Evolutionary conservation across 2,113 vertebrate genomes (phyloP).

Genomic region (Serilophus lunatus): DNA sequence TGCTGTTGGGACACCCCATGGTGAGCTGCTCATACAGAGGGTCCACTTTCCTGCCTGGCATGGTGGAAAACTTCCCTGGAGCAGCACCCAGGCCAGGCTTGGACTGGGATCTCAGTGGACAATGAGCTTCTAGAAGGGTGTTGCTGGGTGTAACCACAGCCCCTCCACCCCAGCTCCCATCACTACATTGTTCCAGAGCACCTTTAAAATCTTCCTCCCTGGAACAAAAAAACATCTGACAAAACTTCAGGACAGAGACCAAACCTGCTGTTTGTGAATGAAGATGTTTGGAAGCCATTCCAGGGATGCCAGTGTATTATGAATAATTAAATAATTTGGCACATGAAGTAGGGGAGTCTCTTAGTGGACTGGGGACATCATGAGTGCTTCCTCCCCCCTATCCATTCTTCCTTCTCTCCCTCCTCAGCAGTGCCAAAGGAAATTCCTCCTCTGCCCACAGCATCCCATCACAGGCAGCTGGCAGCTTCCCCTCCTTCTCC

Average conservation of each 20-base stretch:
- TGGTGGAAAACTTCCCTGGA: neutral
- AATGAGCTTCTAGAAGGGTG: neutral
- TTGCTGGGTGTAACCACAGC: neutral
- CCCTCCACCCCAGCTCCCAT: neutral
- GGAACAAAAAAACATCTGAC: neutral
- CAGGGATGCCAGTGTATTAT: neutral
- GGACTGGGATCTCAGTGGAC: fast-evolving
- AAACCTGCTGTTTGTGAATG: neutral
- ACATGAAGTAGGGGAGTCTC: neutral
- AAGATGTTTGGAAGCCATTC: neutral
- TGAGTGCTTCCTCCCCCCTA: neutral
- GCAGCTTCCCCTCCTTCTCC: neutral
- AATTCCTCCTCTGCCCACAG: neutral
- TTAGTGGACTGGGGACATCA: neutral
- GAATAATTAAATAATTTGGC: neutral
- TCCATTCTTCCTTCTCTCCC: neutral
- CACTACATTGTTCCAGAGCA: neutral
- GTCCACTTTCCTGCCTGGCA: fast-evolving
- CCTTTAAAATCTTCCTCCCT: neutral
- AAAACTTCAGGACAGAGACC: fast-evolving
- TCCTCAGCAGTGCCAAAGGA: fast-evolving
- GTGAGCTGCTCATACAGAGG: neutral
- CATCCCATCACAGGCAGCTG: neutral
- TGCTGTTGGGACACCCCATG: fast-evolving
- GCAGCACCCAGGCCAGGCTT: neutral